Evolutionary conservation across 1,140 invertebrate species (phyloP).

Genomic region (Euschistus heros): DNA sequence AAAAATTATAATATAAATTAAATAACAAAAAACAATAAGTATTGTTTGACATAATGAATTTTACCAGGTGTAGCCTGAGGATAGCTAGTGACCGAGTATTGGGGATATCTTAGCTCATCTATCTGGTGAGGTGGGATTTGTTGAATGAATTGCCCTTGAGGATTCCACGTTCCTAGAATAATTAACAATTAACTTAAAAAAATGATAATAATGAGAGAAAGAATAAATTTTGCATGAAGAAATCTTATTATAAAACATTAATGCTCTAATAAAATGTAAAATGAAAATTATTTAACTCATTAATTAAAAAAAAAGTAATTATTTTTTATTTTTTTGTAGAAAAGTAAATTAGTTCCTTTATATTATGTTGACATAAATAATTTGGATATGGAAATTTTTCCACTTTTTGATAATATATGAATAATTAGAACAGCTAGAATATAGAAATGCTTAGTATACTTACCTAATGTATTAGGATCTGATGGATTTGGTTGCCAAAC

Average conservation of each 20-base stretch:
- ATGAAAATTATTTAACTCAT: too few species aligned
- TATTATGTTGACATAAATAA: too few species aligned
- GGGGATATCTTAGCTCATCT: slow-evolving; percentile 31
- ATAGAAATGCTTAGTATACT: not conserved
- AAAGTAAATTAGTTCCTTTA: too few species aligned
- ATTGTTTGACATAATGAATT: not conserved
- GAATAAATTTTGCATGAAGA: too few species aligned
- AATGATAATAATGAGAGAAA: too few species aligned
- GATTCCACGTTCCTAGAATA: slow-evolving; percentile 29
- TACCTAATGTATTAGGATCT: slow-evolving; percentile 28
- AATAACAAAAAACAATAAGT: not conserved
- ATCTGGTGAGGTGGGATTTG: slow-evolving; percentile 30
- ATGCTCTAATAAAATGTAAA: too few species aligned
- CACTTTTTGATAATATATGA: too few species aligned
- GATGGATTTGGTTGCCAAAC: slow-evolving; percentile 29
- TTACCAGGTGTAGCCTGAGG: slow-evolving; percentile 29
- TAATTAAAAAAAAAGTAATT: too few species aligned
- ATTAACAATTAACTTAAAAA: too few species aligned
- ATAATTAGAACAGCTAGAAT: not conserved
- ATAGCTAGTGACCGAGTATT: slow-evolving; percentile 27
- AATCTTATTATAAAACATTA: too few species aligned
- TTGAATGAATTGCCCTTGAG: slow-evolving; percentile 32
- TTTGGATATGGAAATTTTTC: too few species aligned
- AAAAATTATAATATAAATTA: not conserved
- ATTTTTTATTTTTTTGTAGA: too few species aligned